Evolutionary conservation across 2,113 vertebrate genomes (phyloP), one percentile per base, ranked within the genome.

Genomic region (Cygnus buccinator): DNA sequence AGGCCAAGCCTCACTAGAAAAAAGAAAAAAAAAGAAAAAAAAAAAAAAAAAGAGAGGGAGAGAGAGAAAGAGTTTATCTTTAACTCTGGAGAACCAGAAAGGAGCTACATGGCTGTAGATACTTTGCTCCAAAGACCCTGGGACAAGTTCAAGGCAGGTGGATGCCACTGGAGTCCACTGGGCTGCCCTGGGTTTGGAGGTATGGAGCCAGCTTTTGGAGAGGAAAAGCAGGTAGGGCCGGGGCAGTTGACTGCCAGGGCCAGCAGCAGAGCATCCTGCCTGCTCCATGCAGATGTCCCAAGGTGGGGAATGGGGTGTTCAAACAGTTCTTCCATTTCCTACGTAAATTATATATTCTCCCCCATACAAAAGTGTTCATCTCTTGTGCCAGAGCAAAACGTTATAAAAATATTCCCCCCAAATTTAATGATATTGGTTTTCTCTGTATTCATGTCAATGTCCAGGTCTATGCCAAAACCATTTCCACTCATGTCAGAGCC

Each of bases 121-220:
- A 79, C 14, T 1, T 15, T 58, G 17, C 6, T 82, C 15, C 62
- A 39, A 52, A 35, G 54, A 43, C 15, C 10, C 3, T 50, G 35
- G 18, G 7, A 9, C 52, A 10, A 44, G 61, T 22, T 12, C 25
- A 70, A 16, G 18, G 13, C 48, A 23, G 21, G 22, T 50, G 33
- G 6, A 3, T 55, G 29, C 3, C 15, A 5, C 57, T 22, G 31
- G 22, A 71, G 18, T 4, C 1, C 14, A 18, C 9, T 0, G 0
- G 21, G 3, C 6, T 70, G 20, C 20, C 26, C 35, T 54, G 48
- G 4, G 6, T 11, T 8, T 58, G 28, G 4, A 55, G 18, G 4
- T 23, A 3, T 3, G 39, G 44, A 44, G 33, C 25, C 59, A 59
- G 4, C 2, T 63, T 81, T 71, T 44, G 61, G 73, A 55, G 31